Evolutionary conservation across 2,113 vertebrate genomes (phyloP).

Genomic region (Genyomyrus donnyi): DNA sequence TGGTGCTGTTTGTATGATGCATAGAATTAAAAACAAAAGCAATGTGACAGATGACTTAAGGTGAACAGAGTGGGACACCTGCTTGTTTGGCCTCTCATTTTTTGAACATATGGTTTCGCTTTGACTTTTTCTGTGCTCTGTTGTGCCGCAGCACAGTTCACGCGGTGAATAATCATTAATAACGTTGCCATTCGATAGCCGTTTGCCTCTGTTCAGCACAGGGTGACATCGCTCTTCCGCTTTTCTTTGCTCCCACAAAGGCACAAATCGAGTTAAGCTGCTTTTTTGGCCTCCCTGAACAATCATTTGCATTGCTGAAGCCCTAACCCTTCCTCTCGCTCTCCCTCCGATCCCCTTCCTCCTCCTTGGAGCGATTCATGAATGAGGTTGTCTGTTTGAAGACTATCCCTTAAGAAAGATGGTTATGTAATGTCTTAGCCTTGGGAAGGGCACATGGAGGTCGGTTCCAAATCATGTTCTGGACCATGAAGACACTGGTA

Average conservation of each 20-base stretch:
- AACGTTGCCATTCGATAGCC: not conserved
- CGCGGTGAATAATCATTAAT: not conserved
- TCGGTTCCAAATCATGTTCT: not conserved
- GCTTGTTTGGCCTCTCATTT: not conserved
- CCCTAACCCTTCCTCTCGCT: not conserved
- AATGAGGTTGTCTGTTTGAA: not conserved
- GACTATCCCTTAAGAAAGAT: not conserved
- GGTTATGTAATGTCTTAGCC: slow-evolving; percentile 3
- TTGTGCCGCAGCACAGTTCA: not conserved
- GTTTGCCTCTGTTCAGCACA: not conserved
- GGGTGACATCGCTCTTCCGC: not conserved
- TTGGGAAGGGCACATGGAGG: not conserved
- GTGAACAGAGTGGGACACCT: not conserved
- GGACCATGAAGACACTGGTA: not conserved
- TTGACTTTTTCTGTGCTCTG: not conserved
- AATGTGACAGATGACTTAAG: not conserved
- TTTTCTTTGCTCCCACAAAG: not conserved
- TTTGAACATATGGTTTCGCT: not conserved
- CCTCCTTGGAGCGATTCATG: not conserved
- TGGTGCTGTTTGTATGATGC: not conserved
- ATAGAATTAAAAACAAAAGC: not conserved
- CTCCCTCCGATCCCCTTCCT: not conserved
- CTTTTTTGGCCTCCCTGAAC: not conserved
- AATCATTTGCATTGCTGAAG: slow-evolving; percentile 15
- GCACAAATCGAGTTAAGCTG: not conserved